Evolutionary conservation across 2,888 invertebrate genomes (phyloP).

Genomic region (Lochmaea capreae): DNA sequence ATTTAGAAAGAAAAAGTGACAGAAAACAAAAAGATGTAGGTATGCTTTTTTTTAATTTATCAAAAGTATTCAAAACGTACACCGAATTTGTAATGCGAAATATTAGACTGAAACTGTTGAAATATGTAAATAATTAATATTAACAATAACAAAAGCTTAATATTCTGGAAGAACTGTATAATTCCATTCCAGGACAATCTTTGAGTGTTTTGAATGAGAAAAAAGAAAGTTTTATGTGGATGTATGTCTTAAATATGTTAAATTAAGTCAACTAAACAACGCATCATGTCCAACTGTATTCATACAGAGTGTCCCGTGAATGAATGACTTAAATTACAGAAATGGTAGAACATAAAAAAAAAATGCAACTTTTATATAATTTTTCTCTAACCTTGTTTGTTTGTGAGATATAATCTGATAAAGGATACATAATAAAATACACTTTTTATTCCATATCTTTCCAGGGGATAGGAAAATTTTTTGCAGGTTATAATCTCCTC

Average conservation of each 20-base stretch:
- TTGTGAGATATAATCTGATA: too few species aligned
- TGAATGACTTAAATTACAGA: too few species aligned
- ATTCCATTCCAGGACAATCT: background rate
- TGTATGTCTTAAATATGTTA: background rate
- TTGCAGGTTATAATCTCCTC: too few species aligned
- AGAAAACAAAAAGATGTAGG: too few species aligned
- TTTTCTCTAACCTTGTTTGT: too few species aligned
- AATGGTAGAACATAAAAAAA: too few species aligned
- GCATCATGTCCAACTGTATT: background rate
- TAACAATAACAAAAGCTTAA: background rate
- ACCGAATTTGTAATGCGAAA: conserved; percentile 32
- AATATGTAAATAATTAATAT: conserved; percentile 13
- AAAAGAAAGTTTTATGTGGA: background rate
- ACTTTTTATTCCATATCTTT: too few species aligned
- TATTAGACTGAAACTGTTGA: conserved; percentile 43
- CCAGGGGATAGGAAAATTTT: too few species aligned
- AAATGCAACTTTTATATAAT: too few species aligned
- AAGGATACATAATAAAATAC: too few species aligned
- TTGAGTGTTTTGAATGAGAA: background rate
- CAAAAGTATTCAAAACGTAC: conserved; percentile 29
- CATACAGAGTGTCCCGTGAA: too few species aligned
- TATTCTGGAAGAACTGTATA: background rate
- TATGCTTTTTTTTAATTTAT: background rate
- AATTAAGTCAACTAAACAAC: background rate
- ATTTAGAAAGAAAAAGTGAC: too few species aligned